A percentile compares a stretch with the other conserved stretches of the same genome.
Conservation (phyloP, 2,797 vertebrate species). For the Huso huso region DNA sequence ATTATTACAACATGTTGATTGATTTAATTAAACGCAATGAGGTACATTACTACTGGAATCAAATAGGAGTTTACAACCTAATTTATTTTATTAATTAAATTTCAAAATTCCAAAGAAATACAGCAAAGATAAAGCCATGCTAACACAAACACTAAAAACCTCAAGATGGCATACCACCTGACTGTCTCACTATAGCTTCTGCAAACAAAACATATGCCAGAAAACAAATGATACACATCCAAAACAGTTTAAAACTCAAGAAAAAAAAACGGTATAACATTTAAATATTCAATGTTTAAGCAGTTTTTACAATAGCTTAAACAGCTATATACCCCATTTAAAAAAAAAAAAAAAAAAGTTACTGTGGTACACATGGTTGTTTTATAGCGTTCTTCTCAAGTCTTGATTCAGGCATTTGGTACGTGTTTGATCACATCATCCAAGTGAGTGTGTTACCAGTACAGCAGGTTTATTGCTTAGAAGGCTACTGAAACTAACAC, state of each 20-base stretch:
- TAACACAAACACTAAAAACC: slow-evolving; percentile 31
- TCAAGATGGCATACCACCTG: not conserved
- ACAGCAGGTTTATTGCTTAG: slow-evolving; percentile 38
- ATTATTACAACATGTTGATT: too few relatives aligned
- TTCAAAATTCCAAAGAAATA: slow-evolving; percentile 36
- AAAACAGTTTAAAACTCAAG: not conserved
- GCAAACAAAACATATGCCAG: not conserved
- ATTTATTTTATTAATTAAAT: slow-evolving; percentile 47
- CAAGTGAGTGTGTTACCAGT: slow-evolving; percentile 20
- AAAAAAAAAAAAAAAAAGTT: not conserved
- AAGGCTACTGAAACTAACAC: slow-evolving; percentile 18
- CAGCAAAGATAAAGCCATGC: slow-evolving; percentile 39
- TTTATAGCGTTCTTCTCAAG: slow-evolving; percentile 27
- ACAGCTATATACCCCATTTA: not conserved
- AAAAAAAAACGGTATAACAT: not conserved
- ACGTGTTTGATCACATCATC: slow-evolving; percentile 18
- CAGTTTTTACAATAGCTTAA: not conserved
- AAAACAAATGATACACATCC: not conserved
- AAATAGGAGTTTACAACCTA: not conserved
- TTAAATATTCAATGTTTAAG: not conserved
- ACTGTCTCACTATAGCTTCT: not conserved
- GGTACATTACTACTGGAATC: not conserved
- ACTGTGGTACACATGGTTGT: slow-evolving; percentile 18
- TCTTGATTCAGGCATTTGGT: slow-evolving; percentile 27
- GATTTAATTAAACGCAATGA: too few relatives aligned